Evolutionary conservation across 2,888 invertebrate species (phyloP).

Genomic region (Zygaena filipendulae): DNA sequence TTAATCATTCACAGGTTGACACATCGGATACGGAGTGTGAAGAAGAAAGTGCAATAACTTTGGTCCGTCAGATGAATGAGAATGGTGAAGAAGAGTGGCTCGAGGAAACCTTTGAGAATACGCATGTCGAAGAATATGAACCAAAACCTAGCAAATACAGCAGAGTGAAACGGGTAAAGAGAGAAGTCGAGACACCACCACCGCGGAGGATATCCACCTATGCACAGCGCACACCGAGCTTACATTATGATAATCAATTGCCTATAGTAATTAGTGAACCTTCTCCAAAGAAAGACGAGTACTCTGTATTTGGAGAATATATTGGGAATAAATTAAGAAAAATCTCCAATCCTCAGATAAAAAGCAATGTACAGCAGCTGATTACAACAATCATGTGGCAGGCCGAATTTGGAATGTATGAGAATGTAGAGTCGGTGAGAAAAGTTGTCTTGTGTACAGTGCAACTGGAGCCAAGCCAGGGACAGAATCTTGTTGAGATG

Average conservation of each 20-base stretch:
- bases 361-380: conserved; percentile 51
- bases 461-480: conserved; percentile 17
- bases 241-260: conserved; percentile 14
- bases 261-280: conserved; percentile 25
- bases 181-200: conserved; percentile 39
- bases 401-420: conserved; percentile 52
- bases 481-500: conserved; percentile 2
- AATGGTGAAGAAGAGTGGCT: conserved; percentile 51
- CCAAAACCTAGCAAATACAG: conserved; percentile 34
- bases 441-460: conserved; percentile 38
- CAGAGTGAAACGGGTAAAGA: conserved; percentile 38
- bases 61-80: conserved; percentile 43
- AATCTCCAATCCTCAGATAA: conserved; percentile 34
- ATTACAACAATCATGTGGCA: conserved; percentile 59
- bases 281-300: conserved; percentile 37
- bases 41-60: conserved; percentile 23
- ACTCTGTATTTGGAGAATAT: conserved; percentile 51
- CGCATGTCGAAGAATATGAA: conserved; percentile 35
- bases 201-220: conserved; percentile 16
- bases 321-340: conserved; percentile 53
- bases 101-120: conserved; percentile 43
- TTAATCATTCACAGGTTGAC: too few relatives aligned
- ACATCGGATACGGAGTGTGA: too few relatives aligned
- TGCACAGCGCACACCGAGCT: conserved; percentile 9
- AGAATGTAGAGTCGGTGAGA: conserved; percentile 47